Evolutionary conservation across 2,797 vertebrate species (phyloP), one percentile per base, ranked within the genome.

Genomic region (Geotrypetes seraphini): DNA sequence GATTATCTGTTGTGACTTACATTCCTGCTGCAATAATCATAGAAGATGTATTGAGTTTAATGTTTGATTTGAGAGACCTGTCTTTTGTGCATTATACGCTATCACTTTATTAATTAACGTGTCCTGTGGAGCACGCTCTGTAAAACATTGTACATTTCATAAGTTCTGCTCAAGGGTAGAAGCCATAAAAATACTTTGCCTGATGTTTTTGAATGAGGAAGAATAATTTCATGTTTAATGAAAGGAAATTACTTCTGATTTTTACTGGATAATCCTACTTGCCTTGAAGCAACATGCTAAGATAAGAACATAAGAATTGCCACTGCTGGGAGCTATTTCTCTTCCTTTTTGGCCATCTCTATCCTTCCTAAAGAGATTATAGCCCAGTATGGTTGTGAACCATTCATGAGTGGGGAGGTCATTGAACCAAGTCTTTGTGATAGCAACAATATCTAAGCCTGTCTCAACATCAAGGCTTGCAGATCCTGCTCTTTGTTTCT

Each of bases 261-360:
- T 28, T 47, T 53, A 45, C 26, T 43, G 0, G 2, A 47, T 42
- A 44, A n/a, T 44, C 63, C 34, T 58, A 35, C 12, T 25, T 25
- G 32, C 42, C 16, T 27, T 8, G 58, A 44, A 40, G 31, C 51
- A 54, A 59, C 57, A 26, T 44, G 49, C 44, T 51, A 57, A 51
- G 43, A 49, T 19, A n/a, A n/a, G n/a, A n/a, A n/a, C n/a, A n/a
- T n/a, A n/a, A n/a, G n/a, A n/a, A n/a, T n/a, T n/a, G n/a, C n/a
- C n/a, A n/a, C n/a, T n/a, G n/a, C n/a, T n/a, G n/a, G n/a, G n/a
- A n/a, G n/a, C n/a, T n/a, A n/a, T n/a, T n/a, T n/a, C n/a, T n/a
- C n/a, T n/a, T n/a, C n/a, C n/a, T n/a, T n/a, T n/a, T n/a, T n/a
- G n/a, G n/a, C n/a, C n/a, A n/a, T n/a, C n/a, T n/a, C n/a, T n/a